A percentile compares a stretch with the other conserved stretches of the same genome.
Conservation (phyloP, 2,113 vertebrate genomes). For the Gambusia affinis region DNA sequence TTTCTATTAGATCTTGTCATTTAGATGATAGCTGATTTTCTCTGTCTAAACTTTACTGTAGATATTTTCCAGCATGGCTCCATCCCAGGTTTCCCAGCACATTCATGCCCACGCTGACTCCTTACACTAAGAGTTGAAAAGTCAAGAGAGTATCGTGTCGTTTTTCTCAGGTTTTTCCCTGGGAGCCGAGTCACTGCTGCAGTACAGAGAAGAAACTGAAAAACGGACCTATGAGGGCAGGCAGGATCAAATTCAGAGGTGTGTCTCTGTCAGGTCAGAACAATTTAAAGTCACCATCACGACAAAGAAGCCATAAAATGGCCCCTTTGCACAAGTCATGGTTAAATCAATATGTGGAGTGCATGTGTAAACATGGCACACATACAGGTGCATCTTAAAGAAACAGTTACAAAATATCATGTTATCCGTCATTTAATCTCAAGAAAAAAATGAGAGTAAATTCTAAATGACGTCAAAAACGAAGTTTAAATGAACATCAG, state of each 20-base stretch:
- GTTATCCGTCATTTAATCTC: no score
- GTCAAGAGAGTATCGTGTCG: slow-evolving; percentile 24
- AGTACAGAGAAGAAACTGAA: slow-evolving; percentile 40
- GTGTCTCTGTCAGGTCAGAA: slow-evolving; percentile 22
- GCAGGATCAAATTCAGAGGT: not conserved
- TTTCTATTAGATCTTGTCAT: no score
- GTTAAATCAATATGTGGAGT: not conserved
- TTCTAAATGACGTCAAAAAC: no score
- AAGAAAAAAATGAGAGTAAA: no score
- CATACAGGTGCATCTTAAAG: no score
- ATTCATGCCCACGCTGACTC: not conserved
- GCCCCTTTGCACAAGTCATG: not conserved
- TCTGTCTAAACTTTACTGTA: no score
- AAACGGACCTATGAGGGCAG: slow-evolving; percentile 32
- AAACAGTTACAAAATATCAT: no score
- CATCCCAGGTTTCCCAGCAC: not conserved
- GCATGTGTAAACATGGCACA: not conserved
- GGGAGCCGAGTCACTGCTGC: slow-evolving; percentile 19
- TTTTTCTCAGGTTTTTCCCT: not conserved
- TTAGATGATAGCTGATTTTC: no score
- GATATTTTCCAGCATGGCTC: no score
- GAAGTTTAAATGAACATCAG: not conserved
- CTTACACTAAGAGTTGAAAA: slow-evolving; percentile 29
- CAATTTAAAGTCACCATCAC: slow-evolving; percentile 8
- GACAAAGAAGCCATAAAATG: not conserved